Conservation (phyloP, 2,113 vertebrate genomes). For the Clarias macrocephalus region DNA sequence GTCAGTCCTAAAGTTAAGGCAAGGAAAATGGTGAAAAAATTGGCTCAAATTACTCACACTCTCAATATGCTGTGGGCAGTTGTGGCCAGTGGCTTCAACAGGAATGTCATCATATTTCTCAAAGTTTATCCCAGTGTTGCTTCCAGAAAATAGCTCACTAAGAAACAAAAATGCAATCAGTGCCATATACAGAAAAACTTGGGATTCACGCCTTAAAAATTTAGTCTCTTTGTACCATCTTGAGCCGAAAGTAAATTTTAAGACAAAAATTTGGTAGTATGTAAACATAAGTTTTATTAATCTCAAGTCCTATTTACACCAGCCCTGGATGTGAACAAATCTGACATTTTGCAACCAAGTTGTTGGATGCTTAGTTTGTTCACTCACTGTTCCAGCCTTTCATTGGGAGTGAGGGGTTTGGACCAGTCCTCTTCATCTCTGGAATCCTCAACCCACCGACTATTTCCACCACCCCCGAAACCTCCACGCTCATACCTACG, state of each 20-base stretch:
- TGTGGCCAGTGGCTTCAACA: conserved; percentile 93
- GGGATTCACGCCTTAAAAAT: not conserved
- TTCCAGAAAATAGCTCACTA: conserved; percentile 91
- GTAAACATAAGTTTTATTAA: too few relatives aligned
- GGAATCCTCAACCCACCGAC: conserved; percentile 88
- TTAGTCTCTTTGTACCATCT: too few relatives aligned
- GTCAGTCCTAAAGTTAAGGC: not conserved
- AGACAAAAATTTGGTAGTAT: too few relatives aligned
- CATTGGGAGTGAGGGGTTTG: conserved; percentile 88
- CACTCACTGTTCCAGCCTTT: conserved; percentile 91
- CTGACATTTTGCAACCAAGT: too few relatives aligned
- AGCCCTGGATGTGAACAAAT: too few relatives aligned
- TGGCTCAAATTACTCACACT: conserved; percentile 76
- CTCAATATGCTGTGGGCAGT: conserved; percentile 93
- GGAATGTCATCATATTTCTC: conserved; percentile 99
- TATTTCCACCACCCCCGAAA: conserved; percentile 85
- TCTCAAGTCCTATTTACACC: too few relatives aligned
- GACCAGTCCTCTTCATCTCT: conserved; percentile 96
- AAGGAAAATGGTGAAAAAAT: not conserved
- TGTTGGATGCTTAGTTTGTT: not conserved
- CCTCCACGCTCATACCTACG: conserved; percentile 78
- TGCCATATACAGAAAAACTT: not conserved
- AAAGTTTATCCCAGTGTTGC: conserved; percentile 98
- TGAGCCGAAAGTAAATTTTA: too few relatives aligned
- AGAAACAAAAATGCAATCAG: conserved; percentile 26